A percentile compares a stretch with the other conserved stretches of the same genome.
phyloP scores from a whole-genome alignment of 2,888 invertebrate species.

The Coelinius sp. region DNA sequence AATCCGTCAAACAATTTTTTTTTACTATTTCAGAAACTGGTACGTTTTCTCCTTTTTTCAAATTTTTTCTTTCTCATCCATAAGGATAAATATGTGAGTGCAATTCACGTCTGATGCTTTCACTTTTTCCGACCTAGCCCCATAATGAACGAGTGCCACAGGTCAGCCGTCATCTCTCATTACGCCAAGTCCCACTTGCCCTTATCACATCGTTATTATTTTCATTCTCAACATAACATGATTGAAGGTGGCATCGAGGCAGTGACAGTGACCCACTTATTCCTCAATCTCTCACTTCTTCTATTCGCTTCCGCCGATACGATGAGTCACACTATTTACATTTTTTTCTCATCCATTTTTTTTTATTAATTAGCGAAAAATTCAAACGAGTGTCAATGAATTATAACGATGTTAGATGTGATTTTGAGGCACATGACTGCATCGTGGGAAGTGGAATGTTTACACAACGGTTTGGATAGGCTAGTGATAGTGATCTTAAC shows the following conservation, averaged over 20 bases:
- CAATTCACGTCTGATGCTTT: background rate
- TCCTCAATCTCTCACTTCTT: background rate
- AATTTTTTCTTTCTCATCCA: no score
- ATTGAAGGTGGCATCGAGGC: slow-evolving; percentile 18
- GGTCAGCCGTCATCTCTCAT: slow-evolving; percentile 14
- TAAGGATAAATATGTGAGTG: no score
- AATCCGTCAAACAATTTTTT: no score
- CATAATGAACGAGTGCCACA: background rate
- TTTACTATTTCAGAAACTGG: no score
- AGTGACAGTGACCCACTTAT: slow-evolving; percentile 25
- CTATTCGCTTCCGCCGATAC: background rate
- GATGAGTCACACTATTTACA: background rate
- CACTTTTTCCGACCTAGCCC: background rate
- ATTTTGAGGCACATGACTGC: background rate
- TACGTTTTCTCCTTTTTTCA: no score
- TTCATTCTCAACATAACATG: background rate
- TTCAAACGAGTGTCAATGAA: background rate
- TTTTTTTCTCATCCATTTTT: background rate
- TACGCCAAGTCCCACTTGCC: background rate
- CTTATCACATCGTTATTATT: background rate
- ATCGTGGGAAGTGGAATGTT: slow-evolving; percentile 19
- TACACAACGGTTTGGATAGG: slow-evolving; percentile 2
- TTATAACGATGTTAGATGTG: background rate
- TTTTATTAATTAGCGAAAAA: background rate
- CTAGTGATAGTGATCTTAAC: background rate